Conservation (phyloP, 2,888 invertebrate species). For the Ectemnius lituratus region DNA sequence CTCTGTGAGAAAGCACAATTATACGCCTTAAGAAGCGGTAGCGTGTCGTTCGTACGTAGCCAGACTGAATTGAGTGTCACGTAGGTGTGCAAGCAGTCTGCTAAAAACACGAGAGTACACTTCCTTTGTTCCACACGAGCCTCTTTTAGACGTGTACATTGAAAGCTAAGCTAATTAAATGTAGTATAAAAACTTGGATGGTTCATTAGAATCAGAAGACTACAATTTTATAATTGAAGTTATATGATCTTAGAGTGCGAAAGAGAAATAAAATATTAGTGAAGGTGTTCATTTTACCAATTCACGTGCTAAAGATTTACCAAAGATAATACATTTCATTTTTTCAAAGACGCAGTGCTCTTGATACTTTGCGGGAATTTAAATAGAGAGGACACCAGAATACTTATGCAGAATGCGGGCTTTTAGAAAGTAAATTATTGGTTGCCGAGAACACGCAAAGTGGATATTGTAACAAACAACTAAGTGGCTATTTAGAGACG, state of each 20-base stretch:
- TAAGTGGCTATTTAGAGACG: too few relatives aligned
- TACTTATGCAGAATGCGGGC: neutral
- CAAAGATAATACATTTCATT: too few relatives aligned
- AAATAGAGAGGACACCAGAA: neutral
- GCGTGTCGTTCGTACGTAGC: neutral
- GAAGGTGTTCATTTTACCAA: too few relatives aligned
- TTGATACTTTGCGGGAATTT: neutral
- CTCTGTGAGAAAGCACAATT: slow-evolving; percentile 27
- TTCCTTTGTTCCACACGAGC: neutral
- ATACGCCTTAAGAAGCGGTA: slow-evolving; percentile 15
- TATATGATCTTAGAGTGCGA: too few relatives aligned
- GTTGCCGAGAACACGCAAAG: too few relatives aligned
- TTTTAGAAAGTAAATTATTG: neutral
- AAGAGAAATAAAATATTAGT: too few relatives aligned
- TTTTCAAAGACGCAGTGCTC: neutral
- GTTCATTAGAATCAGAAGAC: too few relatives aligned
- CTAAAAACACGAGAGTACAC: neutral
- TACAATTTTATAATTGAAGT: too few relatives aligned
- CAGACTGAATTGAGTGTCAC: slow-evolving; percentile 9
- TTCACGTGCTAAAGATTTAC: too few relatives aligned
- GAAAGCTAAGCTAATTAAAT: too few relatives aligned
- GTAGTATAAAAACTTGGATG: too few relatives aligned
- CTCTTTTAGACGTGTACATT: neutral
- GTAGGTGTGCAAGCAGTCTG: slow-evolving; percentile 8
- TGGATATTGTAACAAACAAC: too few relatives aligned